Base-by-base conservation (phyloP, 2,888 invertebrate species). In the Ceraclea dissimilis region DNA sequence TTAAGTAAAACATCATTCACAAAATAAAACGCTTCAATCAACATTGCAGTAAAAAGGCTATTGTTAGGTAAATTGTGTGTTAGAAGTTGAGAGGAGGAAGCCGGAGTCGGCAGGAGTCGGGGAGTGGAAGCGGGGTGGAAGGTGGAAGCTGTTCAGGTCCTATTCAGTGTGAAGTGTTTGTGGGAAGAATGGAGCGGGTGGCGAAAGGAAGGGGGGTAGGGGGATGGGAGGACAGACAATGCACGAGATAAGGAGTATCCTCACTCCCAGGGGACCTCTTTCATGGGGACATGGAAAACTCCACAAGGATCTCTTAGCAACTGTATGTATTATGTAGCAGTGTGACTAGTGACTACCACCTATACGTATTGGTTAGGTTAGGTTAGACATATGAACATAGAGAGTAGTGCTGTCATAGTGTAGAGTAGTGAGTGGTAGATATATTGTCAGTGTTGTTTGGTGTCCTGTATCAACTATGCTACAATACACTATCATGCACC, bases 131-230 rank as follows among this genome's bases (percentile, higher is more conserved):
- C 2, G 39, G 39, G 39, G 5, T n/a, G 16, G 13, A 16, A 16
- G 39, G 8, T 39, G 8, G 5, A 13, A 8, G 5, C 39, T 39
- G 39, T 39, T 39, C 39, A 39, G 39, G 39, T 39, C 16, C 39
- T 39, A 39, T 39, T 39, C 39, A 39, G n/a, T 39, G 39, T 39
- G 39, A 39, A 39, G 39, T 39, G 39, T 39, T 39, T 39, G 39
- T 13, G 13, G 39, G 13, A n/a, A 16, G 39, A n/a, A 16, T 39
- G 13, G 16, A 13, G 5, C 4, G 39, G 39, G 39, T 4, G 16
- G 39, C n/a, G 39, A 13, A 13, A 4, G 26, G 39, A 5, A n/a
- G 39, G 13, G 5, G 39, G 13, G 5, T 8, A 11, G 6, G 31
- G 31, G 31, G 31, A 11, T 8, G 31, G 31, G 39, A 13, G 39